Conservation (phyloP, 2,113 vertebrate species). For the Pachyramphus minor region DNA sequence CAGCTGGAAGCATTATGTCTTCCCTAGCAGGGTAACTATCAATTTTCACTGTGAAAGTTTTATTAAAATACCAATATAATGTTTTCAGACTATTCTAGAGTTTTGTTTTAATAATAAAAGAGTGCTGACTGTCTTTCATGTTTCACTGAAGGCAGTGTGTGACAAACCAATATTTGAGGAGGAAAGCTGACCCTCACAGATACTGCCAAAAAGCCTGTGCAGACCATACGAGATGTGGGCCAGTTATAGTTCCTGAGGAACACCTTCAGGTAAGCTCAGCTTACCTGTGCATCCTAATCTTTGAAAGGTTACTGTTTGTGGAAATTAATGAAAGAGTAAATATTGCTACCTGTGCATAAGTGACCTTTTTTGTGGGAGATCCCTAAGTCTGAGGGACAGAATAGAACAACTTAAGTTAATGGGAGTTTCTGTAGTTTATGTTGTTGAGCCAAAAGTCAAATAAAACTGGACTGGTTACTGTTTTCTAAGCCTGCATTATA, state of each 20-base stretch:
- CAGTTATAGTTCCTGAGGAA: slow-evolving; percentile 86
- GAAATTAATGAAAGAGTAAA: background rate
- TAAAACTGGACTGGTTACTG: background rate
- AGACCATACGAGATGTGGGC: slow-evolving; percentile 88
- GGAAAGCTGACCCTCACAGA: slow-evolving; percentile 88
- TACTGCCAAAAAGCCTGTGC: slow-evolving; percentile 92
- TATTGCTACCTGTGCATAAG: background rate
- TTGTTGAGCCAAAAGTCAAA: background rate
- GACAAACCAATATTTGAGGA: slow-evolving; percentile 91
- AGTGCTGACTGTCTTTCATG: background rate
- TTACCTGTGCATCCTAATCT: background rate
- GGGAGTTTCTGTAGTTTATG: background rate
- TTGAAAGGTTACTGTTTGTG: background rate
- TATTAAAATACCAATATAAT: background rate
- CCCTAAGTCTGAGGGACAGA: background rate
- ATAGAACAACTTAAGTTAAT: background rate
- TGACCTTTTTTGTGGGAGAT: background rate
- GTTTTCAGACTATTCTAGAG: background rate
- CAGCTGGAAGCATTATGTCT: background rate
- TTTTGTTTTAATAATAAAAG: background rate
- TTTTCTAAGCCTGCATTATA: background rate
- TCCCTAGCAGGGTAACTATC: background rate
- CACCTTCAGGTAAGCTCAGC: slow-evolving; percentile 87
- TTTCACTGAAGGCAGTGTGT: slow-evolving; percentile 85
- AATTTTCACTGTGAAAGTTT: background rate